Evolutionary conservation across 2,113 vertebrate species (phyloP).

Genomic region (Brachyhypopomus gauderio): DNA sequence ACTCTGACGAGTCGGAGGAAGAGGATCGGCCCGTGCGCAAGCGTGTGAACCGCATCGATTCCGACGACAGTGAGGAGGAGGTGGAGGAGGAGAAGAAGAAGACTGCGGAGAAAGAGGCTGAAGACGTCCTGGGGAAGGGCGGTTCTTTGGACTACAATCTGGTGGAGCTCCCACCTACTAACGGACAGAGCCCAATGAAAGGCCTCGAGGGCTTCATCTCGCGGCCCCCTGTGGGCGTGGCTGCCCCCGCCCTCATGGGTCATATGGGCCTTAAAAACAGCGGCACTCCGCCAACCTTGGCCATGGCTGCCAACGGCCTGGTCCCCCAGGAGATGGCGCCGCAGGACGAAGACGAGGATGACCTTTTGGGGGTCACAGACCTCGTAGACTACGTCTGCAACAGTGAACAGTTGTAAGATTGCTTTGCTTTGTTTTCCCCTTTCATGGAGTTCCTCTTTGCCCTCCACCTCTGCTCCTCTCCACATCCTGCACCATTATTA

Average conservation of each 20-base stretch:
- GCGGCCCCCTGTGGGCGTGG: constrained; percentile 61
- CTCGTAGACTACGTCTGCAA: constrained; percentile 99
- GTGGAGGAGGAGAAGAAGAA: constrained; percentile 68
- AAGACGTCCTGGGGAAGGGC: constrained; percentile 81
- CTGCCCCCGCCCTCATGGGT: constrained; percentile 34
- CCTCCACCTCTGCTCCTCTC: constrained; percentile 4
- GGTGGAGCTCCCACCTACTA: constrained; percentile 84
- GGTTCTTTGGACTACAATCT: constrained; percentile 83
- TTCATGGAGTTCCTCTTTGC: constrained; percentile 12
- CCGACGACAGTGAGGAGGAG: constrained; percentile 69
- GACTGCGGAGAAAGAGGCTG: constrained; percentile 79
- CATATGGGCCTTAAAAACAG: constrained; percentile 80
- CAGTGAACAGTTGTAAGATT: constrained; percentile 94
- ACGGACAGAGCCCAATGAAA: constrained; percentile 88
- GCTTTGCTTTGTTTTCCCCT: constrained; percentile 66
- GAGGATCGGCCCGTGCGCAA: constrained; percentile 88
- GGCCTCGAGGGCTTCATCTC: constrained; percentile 83
- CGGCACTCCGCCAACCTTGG: constrained; percentile 63
- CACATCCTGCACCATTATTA: constrained; percentile 1
- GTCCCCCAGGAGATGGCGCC: constrained; percentile 78
- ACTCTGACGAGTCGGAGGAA: constrained; percentile 70
- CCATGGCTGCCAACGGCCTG: constrained; percentile 83
- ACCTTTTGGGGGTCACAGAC: constrained; percentile 97
- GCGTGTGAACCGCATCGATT: constrained; percentile 90
- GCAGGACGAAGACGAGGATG: constrained; percentile 94